phyloP scores from a whole-genome alignment of 2,113 vertebrate genomes.

The Casuarius casuarius region DNA sequence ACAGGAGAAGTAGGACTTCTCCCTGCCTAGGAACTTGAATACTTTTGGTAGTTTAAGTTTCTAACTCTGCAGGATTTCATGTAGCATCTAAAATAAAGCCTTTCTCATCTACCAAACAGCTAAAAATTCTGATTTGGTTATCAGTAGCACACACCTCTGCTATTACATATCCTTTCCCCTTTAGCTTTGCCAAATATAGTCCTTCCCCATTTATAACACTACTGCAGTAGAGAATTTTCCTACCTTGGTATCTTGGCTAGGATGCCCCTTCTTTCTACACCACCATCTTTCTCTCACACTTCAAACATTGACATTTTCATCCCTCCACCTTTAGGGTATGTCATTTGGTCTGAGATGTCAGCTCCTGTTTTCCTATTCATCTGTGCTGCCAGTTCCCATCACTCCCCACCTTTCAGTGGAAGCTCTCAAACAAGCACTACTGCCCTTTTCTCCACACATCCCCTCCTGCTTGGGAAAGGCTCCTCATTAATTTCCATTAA shows the following conservation, averaged over 20 bases:
- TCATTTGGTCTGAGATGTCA: background rate
- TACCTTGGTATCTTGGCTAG: background rate
- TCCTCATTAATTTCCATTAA: background rate
- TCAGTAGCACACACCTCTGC: background rate
- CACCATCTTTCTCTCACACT: background rate
- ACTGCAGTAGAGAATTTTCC: background rate
- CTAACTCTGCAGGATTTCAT: background rate
- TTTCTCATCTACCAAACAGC: background rate
- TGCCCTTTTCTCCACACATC: background rate
- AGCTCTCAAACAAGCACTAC: background rate
- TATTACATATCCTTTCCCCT: background rate
- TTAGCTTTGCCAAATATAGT: background rate
- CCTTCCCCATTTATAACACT: background rate
- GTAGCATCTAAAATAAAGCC: background rate
- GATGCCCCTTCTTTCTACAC: background rate
- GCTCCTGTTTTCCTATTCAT: background rate
- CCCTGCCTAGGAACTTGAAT: background rate
- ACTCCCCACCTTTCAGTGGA: background rate
- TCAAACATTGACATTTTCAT: background rate
- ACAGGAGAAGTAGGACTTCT: background rate
- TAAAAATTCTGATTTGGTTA: background rate
- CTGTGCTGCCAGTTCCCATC: background rate
- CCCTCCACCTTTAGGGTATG: background rate
- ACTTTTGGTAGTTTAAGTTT: background rate
- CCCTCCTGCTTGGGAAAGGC: background rate